A percentile compares a stretch with the other conserved stretches of the same genome.
Evolutionary conservation across 2,113 vertebrate genomes (phyloP).

Genomic region (Zosterops japonicus): DNA sequence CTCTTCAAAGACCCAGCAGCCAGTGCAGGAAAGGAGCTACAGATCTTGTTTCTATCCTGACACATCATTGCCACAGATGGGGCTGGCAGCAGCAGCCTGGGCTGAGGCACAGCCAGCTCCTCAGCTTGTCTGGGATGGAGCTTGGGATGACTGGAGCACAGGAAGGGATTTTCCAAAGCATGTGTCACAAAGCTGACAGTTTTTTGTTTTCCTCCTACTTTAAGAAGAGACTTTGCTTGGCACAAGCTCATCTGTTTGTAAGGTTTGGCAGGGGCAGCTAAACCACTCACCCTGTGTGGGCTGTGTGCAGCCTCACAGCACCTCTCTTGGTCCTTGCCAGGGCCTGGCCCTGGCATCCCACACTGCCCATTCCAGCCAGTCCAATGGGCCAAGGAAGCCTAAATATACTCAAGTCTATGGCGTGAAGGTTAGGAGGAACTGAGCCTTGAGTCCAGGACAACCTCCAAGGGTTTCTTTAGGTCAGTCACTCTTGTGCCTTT

Average conservation of each 20-base stretch:
- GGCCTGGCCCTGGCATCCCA: neutral
- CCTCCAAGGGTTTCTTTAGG: neutral
- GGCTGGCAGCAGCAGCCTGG: neutral
- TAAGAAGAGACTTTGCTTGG: neutral
- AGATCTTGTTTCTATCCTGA: neutral
- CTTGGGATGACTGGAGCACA: neutral
- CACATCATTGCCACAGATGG: neutral
- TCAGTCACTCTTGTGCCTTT: slow-evolving; percentile 3
- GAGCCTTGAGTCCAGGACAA: neutral
- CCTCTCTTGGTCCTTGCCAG: neutral
- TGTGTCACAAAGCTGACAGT: neutral
- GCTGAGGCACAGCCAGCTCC: neutral
- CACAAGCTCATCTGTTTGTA: neutral
- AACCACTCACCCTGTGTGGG: fast-evolving
- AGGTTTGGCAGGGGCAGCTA: neutral
- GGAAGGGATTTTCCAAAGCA: slow-evolving; percentile 21
- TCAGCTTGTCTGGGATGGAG: neutral
- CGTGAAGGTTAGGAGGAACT: neutral
- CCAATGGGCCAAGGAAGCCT: neutral
- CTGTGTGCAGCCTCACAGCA: neutral
- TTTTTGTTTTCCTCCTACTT: neutral
- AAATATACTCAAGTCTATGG: neutral
- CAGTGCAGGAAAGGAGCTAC: neutral
- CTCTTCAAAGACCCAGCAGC: neutral
- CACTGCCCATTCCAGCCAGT: neutral